A percentile compares a stretch with the other conserved stretches of the same genome.
Evolutionary conservation across 1,140 invertebrate species (phyloP).

Genomic region (Microplitis demolitor): DNA sequence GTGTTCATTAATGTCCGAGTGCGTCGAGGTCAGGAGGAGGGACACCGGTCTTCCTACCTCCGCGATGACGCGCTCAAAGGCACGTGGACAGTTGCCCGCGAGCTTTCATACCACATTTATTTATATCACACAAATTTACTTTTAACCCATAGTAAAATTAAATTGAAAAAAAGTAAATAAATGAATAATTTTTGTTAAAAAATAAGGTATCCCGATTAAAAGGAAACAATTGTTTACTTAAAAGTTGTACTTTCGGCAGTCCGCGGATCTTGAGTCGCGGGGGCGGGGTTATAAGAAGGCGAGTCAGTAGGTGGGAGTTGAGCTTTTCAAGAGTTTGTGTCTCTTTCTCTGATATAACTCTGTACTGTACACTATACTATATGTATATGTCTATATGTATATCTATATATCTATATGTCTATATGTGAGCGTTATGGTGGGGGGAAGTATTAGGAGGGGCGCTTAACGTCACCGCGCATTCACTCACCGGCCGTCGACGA

Average conservation of each 20-base stretch:
- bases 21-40: slow-evolving; percentile 17
- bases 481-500: slow-evolving; percentile 59
- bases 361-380: too few relatives aligned
- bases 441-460: slow-evolving; percentile 51
- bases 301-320: slow-evolving; percentile 4
- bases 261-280: slow-evolving; percentile 33
- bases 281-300: slow-evolving; percentile 34
- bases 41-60: slow-evolving; percentile 15
- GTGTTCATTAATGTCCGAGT: slow-evolving; percentile 14
- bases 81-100: slow-evolving; percentile 2
- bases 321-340: too few relatives aligned
- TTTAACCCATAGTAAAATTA: too few relatives aligned
- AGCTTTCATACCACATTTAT: background rate
- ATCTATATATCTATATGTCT: slow-evolving; percentile 18
- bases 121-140: background rate
- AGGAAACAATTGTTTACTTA: background rate
- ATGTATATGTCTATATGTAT: background rate
- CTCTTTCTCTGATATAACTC: too few relatives aligned
- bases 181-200: too few relatives aligned
- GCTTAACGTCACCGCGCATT: slow-evolving; percentile 54
- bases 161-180: too few relatives aligned
- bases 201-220: background rate
- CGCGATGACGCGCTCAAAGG: slow-evolving; percentile 1
- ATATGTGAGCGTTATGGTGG: background rate
- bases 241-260: slow-evolving; percentile 31